These are phyloP conservation scores for Pseudococcus jackbeardsleyi DNA, from an alignment of 2,888 invertebrate species.

Conservation along the genomic window DNA sequence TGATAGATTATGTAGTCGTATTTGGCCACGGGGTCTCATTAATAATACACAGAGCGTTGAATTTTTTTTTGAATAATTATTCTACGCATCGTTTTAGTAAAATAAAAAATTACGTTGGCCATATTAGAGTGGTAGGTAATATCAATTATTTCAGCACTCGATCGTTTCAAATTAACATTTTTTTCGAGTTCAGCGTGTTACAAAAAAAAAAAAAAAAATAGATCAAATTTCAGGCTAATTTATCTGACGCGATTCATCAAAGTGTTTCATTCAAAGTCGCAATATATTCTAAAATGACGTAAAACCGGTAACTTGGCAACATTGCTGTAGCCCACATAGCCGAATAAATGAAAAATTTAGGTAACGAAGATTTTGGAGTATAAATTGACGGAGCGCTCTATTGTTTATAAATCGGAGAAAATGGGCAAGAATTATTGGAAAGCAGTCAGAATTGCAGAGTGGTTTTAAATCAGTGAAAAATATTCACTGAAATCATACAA, in stretches of 20 bases:
- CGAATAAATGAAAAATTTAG: not conserved
- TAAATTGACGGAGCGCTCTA: no score
- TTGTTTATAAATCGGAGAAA: no score
- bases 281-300: slow-evolving; percentile 1
- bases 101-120: not conserved
- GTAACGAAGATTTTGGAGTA: no score
- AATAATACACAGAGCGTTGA: slow-evolving; percentile 27
- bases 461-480: no score
- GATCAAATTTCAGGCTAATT: not conserved
- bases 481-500: no score
- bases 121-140: not conserved
- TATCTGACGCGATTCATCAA: not conserved
- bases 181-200: slow-evolving; percentile 1
- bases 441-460: no score
- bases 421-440: no score
- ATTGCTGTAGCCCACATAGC: not conserved
- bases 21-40: slow-evolving; percentile 37
- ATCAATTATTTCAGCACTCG: slow-evolving; percentile 17
- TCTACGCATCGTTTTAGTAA: slow-evolving; percentile 3
- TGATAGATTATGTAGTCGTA: slow-evolving; percentile 21
- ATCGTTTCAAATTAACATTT: slow-evolving; percentile 48
- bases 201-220: not conserved
- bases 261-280: not conserved
- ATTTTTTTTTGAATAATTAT: slow-evolving; percentile 44
- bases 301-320: not conserved